Evolutionary conservation across 2,113 vertebrate genomes (phyloP), one percentile per base, ranked within the genome.

Genomic region (Saccopteryx leptura): DNA sequence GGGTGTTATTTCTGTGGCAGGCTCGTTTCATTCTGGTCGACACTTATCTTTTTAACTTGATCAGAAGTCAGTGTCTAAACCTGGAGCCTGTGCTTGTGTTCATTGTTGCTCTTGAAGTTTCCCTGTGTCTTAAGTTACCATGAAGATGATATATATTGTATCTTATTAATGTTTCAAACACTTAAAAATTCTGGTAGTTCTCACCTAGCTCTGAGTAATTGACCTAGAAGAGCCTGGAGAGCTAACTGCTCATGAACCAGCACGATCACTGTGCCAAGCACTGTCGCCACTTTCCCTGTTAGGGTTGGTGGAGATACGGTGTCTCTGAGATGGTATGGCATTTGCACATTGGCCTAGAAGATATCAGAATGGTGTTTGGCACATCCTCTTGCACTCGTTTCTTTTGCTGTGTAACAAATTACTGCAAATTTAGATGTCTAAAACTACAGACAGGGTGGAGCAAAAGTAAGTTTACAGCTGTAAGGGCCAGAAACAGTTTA

Each of bases 41-140:
- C 26, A 72, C 26, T 21, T 39, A 23, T 33, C 26, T 26, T 71
- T 71, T 50, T 68, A 33, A 48, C 46, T 87, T 82, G 80, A 54
- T 66, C 31, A 48, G 24, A 69, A 26, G 19, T 89, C 54, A 48
- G 0, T 50, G 58, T 89, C 12, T 89, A 85, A 10, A 58, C 60
- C n/a, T 74, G 2, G 7, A n/a, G 31, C n/a, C 46, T 69, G 26
- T 48, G 61, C 33, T 94, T 74, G n/a, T 52, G n/a, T 94, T 90
- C 65, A 26, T 26, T 52, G 56, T 81, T 76, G 31, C 28, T 86
- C 13, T 50, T 65, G n/a, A 95, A 76, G 74, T 92, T 81, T 83
- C 84, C n/a, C 48, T 69, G 10, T 75, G 9, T 85, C 60, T 85
- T 85, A 24, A 76, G 23, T 18, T 48, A 76, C 74, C 9, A 0